phyloP scores from a whole-genome alignment of 1,140 invertebrate species.

The Ganaspis sp. region DNA sequence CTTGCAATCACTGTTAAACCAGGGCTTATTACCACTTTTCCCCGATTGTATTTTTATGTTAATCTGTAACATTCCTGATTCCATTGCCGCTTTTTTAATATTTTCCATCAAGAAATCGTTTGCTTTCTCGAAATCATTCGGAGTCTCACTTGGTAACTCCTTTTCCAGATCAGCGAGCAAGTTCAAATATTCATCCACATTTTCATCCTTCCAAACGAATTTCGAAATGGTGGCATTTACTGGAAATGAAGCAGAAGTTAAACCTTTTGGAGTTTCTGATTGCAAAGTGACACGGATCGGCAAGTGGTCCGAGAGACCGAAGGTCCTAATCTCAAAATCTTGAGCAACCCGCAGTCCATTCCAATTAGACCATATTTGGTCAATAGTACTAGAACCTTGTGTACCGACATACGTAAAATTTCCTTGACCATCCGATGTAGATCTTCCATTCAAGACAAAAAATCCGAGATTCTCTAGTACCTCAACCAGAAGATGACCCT shows the following conservation, averaged over 20 bases:
- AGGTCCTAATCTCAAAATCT: not conserved
- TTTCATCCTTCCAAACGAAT: too few relatives aligned
- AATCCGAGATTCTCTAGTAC: not conserved
- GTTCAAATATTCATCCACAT: too few relatives aligned
- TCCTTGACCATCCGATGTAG: not conserved
- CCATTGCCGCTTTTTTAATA: too few relatives aligned
- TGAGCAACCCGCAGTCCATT: not conserved
- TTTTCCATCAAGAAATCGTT: not conserved
- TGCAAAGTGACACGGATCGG: not conserved
- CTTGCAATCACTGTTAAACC: too few relatives aligned
- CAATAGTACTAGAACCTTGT: too few relatives aligned
- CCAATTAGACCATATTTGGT: not conserved
- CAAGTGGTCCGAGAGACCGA: constrained; percentile 21
- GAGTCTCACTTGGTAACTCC: not conserved
- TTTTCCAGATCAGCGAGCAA: not conserved
- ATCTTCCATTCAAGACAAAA: not conserved
- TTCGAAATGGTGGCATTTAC: too few relatives aligned
- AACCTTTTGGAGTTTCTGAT: too few relatives aligned
- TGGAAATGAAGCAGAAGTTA: too few relatives aligned
- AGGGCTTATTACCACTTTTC: too few relatives aligned
- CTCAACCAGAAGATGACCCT: not conserved
- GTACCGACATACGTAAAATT: not conserved
- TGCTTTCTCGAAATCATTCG: not conserved
- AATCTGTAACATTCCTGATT: too few relatives aligned
- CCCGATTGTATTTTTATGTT: too few relatives aligned